Conservation (phyloP, 2,888 invertebrate genomes). For the Conus canariensis region DNA sequence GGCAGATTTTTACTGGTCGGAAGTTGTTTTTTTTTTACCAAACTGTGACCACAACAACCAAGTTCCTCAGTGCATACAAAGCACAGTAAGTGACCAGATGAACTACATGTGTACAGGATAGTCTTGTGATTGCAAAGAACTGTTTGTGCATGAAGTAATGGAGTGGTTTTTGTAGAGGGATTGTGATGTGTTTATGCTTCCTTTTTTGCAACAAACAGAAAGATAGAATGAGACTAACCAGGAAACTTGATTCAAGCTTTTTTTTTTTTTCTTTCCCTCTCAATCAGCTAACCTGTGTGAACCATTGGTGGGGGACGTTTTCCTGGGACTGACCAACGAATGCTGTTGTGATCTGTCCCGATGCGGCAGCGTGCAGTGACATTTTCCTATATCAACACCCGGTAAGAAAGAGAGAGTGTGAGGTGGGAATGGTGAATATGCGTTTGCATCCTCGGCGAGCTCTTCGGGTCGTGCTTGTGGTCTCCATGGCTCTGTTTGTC, state of each 20-base stretch:
- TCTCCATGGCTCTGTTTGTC: slow-evolving; percentile 66
- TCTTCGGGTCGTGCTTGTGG: slow-evolving; percentile 62
- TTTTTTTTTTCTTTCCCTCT: not conserved
- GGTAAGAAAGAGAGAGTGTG: not conserved
- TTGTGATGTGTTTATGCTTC: not conserved
- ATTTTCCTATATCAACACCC: not conserved
- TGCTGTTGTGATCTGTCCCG: not conserved
- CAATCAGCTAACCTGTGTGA: not conserved
- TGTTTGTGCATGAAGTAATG: not conserved
- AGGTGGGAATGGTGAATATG: slow-evolving; percentile 55
- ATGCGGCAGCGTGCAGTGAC: not conserved
- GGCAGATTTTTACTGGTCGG: too few relatives aligned
- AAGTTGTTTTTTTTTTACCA: too few relatives aligned
- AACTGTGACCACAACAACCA: too few relatives aligned
- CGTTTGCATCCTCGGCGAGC: slow-evolving; percentile 58
- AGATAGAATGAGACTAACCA: too few relatives aligned
- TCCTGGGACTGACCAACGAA: not conserved
- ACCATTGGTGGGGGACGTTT: not conserved
- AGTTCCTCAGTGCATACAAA: too few relatives aligned
- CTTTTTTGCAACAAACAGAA: too few relatives aligned
- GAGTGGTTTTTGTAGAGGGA: not conserved
- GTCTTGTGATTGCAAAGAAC: too few relatives aligned
- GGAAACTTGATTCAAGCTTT: not conserved
- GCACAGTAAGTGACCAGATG: too few relatives aligned
- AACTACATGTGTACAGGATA: too few relatives aligned